Base-by-base conservation (phyloP, 2,113 vertebrate genomes). In the Heterotilapia buettikoferi region DNA sequence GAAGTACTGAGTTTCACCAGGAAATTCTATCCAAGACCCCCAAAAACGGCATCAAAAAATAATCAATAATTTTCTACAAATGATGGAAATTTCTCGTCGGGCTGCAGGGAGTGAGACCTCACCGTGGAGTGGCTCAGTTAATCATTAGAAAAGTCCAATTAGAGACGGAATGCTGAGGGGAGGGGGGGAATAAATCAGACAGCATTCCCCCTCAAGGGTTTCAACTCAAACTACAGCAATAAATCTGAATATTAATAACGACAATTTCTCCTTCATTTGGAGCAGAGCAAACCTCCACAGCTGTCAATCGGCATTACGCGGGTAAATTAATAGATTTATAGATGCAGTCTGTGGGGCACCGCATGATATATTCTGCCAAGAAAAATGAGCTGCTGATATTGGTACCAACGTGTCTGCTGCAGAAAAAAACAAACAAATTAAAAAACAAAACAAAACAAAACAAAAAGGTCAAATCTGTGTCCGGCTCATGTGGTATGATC, bases 121-220 rank as follows among this genome's bases (percentile, higher is more conserved):
- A 16, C 87, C 29, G 40, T 80, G 78, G 90, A 90, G 91, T 80
- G 80, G 92, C 90, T 92, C 92, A 85, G 87, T 93, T 92, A 95
- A 94, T 95, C 90, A 94, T 90, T 89, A 91, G 89, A 92, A 92
- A 93, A 93, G 91, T 92, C 94, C 93, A 96, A 96, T 95, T 96
- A 95, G 93, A 92, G 89, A 87, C 80, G 63, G 90, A 92, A 90
- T 29, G 71, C 85, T 71, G 80, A 89, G 85, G 87, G 93, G 92
- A 90, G 78, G 88, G 87, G 84, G 90, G 24, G 86, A 86, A 90
- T 93, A 92, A 93, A 95, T 93, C 93, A 93, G 89, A 88, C 90
- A 63, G 86, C 86, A 85, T 83, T 57, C 87, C 90, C 91, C 88
- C 90, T 83, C 18, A 52, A 93, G 91, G 93, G 92, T 73, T 87